phyloP scores from a whole-genome alignment of 2,797 vertebrate species.

The Tapirus indicus region DNA sequence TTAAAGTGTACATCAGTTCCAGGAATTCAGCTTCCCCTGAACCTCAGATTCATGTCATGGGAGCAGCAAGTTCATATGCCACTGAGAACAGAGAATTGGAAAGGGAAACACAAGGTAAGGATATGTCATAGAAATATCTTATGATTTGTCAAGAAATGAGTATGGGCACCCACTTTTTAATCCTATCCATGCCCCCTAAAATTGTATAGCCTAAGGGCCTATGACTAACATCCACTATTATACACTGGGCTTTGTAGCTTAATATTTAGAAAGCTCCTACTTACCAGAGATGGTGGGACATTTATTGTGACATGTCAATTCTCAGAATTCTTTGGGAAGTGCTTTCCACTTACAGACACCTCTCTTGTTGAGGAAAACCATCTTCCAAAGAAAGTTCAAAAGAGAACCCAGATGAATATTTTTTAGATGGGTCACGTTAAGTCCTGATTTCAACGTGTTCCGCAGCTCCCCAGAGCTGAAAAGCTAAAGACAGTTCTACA shows the following conservation, averaged over 20 bases:
- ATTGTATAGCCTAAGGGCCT: not conserved
- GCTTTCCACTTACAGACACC: not conserved
- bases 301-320: not conserved
- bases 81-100: not conserved
- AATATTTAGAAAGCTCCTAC: conserved; percentile 13
- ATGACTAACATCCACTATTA: not conserved
- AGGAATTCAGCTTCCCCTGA: not conserved
- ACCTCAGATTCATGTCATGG: not conserved
- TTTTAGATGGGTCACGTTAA: conserved; percentile 39
- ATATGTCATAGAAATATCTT: not conserved
- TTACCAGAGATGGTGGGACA: not conserved
- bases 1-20: not conserved
- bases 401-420: not conserved
- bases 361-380: conserved; percentile 50
- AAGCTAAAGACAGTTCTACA: conserved; percentile 52
- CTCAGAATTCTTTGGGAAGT: not conserved
- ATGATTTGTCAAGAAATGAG: not conserved
- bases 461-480: not conserved
- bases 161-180: not conserved
- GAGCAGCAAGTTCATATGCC: not conserved
- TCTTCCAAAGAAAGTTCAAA: conserved; percentile 16
- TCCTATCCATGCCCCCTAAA: not conserved
- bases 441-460: conserved; percentile 12
- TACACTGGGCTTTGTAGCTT: not conserved
- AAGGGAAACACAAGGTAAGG: not conserved